These are phyloP conservation scores for Theretra japonica DNA, from an alignment of 2,888 invertebrate species.

Conservation along the genomic window DNA sequence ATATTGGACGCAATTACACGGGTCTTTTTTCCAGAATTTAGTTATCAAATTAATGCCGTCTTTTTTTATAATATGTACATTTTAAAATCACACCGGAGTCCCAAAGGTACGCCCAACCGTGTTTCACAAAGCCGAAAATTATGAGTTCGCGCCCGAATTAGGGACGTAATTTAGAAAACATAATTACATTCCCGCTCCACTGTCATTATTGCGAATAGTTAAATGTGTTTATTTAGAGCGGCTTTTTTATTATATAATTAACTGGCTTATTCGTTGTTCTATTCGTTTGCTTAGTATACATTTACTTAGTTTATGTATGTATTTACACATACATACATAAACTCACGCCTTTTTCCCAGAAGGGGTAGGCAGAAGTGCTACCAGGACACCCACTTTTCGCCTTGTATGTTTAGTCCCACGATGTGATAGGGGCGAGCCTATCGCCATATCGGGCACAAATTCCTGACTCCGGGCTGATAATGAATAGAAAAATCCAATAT, in stretches of 20 bases:
- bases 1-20: neutral
- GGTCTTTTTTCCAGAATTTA: neutral
- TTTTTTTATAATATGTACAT: constrained; percentile 16
- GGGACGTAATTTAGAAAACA: constrained; percentile 17
- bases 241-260: neutral
- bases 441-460: no score
- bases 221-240: neutral
- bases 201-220: constrained; percentile 12
- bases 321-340: no score
- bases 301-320: no score
- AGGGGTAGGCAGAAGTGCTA: no score
- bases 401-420: no score
- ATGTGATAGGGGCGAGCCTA: no score
- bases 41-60: neutral
- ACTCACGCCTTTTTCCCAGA: no score
- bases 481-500: no score
- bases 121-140: constrained; percentile 14
- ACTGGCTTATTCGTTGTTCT: neutral
- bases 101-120: constrained; percentile 9
- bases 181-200: constrained; percentile 13
- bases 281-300: neutral
- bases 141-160: constrained; percentile 2
- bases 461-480: no score
- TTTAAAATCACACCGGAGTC: neutral
- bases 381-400: no score